Evolutionary conservation across 1,140 invertebrate genomes (phyloP), one percentile per base, ranked within the genome.

Genomic region (Drosophila guanche): DNA sequence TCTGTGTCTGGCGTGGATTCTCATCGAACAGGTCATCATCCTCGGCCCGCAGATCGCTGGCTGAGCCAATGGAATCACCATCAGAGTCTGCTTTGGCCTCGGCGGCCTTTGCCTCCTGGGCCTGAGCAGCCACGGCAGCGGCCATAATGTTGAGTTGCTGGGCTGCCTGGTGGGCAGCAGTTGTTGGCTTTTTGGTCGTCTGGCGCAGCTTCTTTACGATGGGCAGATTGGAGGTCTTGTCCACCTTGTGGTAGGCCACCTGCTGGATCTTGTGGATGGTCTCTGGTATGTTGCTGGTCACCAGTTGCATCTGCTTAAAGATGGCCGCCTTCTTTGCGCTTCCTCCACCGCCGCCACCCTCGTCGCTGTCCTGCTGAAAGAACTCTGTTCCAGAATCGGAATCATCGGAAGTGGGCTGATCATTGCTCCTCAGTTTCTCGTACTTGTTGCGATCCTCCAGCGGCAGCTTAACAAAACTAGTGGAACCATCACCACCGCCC

Each of bases 371-470:
- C 33, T 90, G 89, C 48, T 79, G 76, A 65, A 86, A 86, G 58
- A 79, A 86, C 33, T 91, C 79, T 6, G 60, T 37, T 14, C 51
- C 83, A 54, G 92, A 91, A 10, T 90, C 92, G 5, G 93, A 93
- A 56, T 94, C 93, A 56, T 95, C 94, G 3, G 94, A 94, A 16
- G 94, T 95, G 4, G 93, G 88, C 53, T 88, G 84, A 48, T 93
- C 93, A 61, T 94, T 95, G 60, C 92, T 92, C 2, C 93, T 93
- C n/a, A 96, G 90, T 79, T 96, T 96, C 73, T 96, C 95, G 77
- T 96, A 96, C 73, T 96, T 96, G n/a, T 95, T 95, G 10, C 95
- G 92, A 91, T 96, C 95, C 73, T 96, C 95, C 0, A 94, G 69
- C 0, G 95, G 95, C 0, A 94, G 92, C 67, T 93, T 93, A 0